phyloP scores from a whole-genome alignment of 2,113 vertebrate species.

The Hippotragus niger region DNA sequence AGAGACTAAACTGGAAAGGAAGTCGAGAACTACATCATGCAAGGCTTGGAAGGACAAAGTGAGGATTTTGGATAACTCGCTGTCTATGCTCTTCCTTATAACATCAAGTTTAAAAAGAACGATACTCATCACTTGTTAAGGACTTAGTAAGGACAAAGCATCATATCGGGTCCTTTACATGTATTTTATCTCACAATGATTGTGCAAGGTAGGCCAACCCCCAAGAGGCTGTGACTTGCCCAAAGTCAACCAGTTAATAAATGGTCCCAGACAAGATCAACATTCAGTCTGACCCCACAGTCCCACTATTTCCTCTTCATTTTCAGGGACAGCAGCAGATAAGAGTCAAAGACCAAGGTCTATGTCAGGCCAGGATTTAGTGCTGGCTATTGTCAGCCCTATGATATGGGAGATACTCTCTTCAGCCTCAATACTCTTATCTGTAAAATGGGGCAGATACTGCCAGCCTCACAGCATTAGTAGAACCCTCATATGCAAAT shows the following conservation, averaged over 20 bases:
- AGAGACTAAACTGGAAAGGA: neutral
- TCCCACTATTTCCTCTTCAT: neutral
- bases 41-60: neutral
- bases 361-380: neutral
- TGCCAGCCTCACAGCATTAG: neutral
- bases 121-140: neutral
- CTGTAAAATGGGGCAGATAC: neutral
- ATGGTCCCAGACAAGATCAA: neutral
- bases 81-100: neutral
- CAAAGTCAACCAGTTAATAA: neutral
- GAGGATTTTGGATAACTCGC: neutral
- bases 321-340: neutral
- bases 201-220: neutral
- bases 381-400: neutral
- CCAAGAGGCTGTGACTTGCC: neutral
- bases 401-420: neutral
- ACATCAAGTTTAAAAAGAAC: neutral
- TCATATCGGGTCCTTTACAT: neutral
- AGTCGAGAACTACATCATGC: neutral
- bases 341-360: neutral
- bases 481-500: neutral
- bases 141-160: neutral
- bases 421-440: neutral
- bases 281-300: neutral
- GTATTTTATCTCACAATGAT: neutral